Conservation (phyloP, 2,888 invertebrate species). For the Sinelater perroti region DNA sequence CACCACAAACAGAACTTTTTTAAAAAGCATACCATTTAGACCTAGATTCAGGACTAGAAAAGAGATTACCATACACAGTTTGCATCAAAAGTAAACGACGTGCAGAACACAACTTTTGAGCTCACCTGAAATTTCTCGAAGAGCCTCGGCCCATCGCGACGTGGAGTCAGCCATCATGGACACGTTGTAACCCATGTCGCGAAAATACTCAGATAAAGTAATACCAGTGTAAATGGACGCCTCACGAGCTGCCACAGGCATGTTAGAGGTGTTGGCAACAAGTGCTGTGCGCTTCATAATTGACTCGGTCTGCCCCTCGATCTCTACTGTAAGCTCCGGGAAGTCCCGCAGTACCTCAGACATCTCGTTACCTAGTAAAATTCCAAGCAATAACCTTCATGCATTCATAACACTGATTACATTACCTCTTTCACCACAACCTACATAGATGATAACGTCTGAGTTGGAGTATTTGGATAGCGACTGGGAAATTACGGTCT, state of each 20-base stretch:
- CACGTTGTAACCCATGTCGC: conserved; percentile 99
- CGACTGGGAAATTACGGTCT: conserved; percentile 99
- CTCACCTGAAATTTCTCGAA: conserved; percentile 95
- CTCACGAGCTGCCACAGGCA: conserved; percentile 99
- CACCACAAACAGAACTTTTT: no score
- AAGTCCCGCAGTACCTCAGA: conserved; percentile 99
- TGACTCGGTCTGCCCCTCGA: conserved; percentile 95
- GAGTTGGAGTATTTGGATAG: conserved; percentile 99
- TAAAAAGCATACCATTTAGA: no score
- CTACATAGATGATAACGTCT: conserved; percentile 99
- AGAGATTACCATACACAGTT: no score
- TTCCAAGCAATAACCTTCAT: conserved; percentile 9
- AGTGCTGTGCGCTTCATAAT: conserved; percentile 99
- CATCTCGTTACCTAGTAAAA: conserved; percentile 89
- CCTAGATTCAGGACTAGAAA: no score
- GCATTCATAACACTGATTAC: conserved; percentile 53
- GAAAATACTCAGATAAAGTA: conserved; percentile 99
- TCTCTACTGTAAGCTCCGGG: conserved; percentile 97
- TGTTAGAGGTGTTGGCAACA: conserved; percentile 99
- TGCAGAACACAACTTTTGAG: no score
- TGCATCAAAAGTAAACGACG: no score
- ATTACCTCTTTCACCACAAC: conserved; percentile 94
- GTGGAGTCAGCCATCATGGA: conserved; percentile 99
- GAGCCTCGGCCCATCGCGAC: conserved; percentile 99
- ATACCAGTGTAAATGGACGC: conserved; percentile 99